Base-by-base conservation (phyloP, 2,888 invertebrate species). In the Neoaliturus tenellus region DNA sequence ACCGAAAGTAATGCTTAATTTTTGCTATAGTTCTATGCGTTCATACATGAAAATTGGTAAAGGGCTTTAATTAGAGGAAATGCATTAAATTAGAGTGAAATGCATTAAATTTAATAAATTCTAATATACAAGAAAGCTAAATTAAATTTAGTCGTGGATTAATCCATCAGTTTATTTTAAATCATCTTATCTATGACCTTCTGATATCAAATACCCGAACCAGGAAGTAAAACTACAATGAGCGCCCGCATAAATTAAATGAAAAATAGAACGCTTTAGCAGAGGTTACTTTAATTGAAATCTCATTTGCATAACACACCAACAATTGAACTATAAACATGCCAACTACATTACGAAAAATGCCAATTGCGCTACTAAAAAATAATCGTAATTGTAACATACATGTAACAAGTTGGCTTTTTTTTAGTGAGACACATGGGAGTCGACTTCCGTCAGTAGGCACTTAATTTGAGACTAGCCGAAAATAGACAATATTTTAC, bases 401-500 rank as follows among this genome's bases (percentile, higher is more conserved):
- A 75, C 73, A 75, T 75, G 73, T 44, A 25, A 75, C 44, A 28
- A 75, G 73, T 75, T 44, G 73, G 73, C 14, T 75, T 35, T 44
- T 75, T 39, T 71, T 75, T 75, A 44, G 73, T 44, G 73, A 75
- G 39, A 75, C 73, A 75, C 73, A 75, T 75, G 17, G 23, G 48
- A 39, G 10, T 6, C n/a, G 25, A 44, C 44, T 39, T 69, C 69
- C 69, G 69, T 35, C 69, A 23, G 35, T 20, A 39, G 8, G 39
- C 69, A 69, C 69, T 69, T 69, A 69, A 69, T 69, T 69, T 69
- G 69, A 69, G 69, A 69, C 69, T 69, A 69, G 69, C 39, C 39
- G 69, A 69, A 69, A 69, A 75, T 41, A 75, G 48, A 39, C 73
- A 75, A 75, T 75, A 44, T 44, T 28, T 75, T 44, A 44, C 44